These are phyloP conservation scores for Tetragnatha montana DNA, from an alignment of 2,888 invertebrate genomes.

Conservation along the genomic window DNA sequence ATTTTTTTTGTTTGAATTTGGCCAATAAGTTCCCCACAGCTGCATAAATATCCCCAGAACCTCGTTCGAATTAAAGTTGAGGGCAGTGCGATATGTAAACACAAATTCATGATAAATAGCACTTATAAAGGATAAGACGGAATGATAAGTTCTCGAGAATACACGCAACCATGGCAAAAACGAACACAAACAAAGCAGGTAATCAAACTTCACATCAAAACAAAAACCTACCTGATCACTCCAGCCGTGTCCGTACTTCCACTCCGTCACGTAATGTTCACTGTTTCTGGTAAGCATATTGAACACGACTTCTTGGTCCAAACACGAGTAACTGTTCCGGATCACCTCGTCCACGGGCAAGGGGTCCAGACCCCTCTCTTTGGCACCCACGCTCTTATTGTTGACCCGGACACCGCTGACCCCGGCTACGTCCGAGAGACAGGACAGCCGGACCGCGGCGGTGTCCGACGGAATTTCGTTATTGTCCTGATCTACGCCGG, in stretches of 20 bases:
- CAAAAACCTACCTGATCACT: conserved; percentile 74
- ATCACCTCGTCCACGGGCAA: conserved; percentile 72
- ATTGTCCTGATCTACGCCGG: conserved; percentile 72
- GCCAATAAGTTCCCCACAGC: too few relatives aligned
- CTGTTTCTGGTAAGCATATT: conserved; percentile 74
- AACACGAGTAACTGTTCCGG: conserved; percentile 71
- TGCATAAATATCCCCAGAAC: too few relatives aligned
- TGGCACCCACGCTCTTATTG: conserved; percentile 74
- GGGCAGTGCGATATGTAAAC: too few relatives aligned
- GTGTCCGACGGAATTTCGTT: conserved; percentile 70
- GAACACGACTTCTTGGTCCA: conserved; percentile 73
- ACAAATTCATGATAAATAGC: too few relatives aligned
- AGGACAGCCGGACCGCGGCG: conserved; percentile 72
- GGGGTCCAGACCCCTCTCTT: conserved; percentile 73
- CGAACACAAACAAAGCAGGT: background rate
- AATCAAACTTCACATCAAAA: background rate
- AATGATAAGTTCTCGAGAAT: background rate
- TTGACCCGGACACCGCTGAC: conserved; percentile 74
- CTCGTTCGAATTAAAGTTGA: too few relatives aligned
- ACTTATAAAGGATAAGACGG: too few relatives aligned
- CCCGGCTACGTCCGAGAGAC: conserved; percentile 73
- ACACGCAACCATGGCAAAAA: background rate
- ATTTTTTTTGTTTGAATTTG: too few relatives aligned
- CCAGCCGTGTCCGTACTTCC: conserved; percentile 74
- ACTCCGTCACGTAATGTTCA: conserved; percentile 75